Conservation (phyloP, 2,797 vertebrate genomes). For the Fringilla coelebs region DNA sequence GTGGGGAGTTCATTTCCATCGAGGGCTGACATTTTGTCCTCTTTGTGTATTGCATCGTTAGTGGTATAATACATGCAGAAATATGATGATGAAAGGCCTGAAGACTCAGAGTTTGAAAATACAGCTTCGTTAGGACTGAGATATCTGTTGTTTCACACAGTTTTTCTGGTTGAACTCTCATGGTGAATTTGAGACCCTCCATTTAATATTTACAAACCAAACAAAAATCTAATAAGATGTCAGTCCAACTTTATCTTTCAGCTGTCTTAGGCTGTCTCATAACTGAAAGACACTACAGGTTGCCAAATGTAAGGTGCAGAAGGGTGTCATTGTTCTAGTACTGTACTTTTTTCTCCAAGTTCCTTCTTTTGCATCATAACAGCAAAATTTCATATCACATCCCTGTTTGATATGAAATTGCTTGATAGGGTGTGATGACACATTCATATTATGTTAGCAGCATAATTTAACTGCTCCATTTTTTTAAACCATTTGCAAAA, state of each 20-base stretch:
- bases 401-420: constrained; percentile 39
- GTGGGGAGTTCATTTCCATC: constrained; percentile 6
- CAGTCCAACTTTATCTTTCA: background rate
- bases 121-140: background rate
- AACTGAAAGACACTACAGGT: background rate
- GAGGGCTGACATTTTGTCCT: constrained; percentile 27
- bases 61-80: background rate
- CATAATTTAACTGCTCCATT: constrained; percentile 49
- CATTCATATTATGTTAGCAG: constrained; percentile 41
- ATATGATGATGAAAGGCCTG: constrained; percentile 20
- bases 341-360: background rate
- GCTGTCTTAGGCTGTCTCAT: background rate
- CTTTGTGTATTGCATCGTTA: constrained; percentile 27
- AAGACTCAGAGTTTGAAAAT: background rate
- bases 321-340: background rate
- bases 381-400: constrained; percentile 19
- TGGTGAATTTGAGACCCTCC: background rate
- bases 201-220: constrained; percentile 15
- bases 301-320: background rate
- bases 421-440: constrained; percentile 59
- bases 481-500: constrained; percentile 53
- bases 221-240: background rate
- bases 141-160: background rate
- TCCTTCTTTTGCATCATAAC: background rate
- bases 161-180: constrained; percentile 11